Conservation (phyloP, 2,888 invertebrate species). For the Panopea generosa region DNA sequence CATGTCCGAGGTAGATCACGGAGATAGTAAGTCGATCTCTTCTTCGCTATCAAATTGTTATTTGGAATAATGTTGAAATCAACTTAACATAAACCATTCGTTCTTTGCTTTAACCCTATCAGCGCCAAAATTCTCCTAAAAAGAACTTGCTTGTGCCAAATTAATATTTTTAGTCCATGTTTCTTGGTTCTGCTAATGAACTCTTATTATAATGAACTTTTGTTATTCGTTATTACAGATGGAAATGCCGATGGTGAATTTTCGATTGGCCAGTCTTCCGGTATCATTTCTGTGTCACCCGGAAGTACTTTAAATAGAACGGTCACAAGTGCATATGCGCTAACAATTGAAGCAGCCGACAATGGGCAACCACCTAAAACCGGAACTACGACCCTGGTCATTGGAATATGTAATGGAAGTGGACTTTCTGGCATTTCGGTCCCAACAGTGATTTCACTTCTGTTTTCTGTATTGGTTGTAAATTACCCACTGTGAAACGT, state of each 20-base stretch:
- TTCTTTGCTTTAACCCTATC: neutral
- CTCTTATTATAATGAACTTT: no score
- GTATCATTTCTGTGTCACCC: conserved; percentile 31
- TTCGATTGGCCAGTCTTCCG: conserved; percentile 21
- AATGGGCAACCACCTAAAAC: conserved; percentile 41
- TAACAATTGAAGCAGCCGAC: conserved; percentile 43
- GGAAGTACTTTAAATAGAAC: conserved; percentile 33
- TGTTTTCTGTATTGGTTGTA: no score
- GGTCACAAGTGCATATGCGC: conserved; percentile 41
- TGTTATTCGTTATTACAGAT: conserved; percentile 31
- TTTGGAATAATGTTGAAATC: no score
- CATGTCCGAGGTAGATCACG: no score
- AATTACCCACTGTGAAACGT: no score
- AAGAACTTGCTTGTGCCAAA: neutral
- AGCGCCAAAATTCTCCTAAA: neutral
- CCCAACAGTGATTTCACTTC: no score
- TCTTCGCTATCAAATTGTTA: no score
- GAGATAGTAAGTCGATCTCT: no score
- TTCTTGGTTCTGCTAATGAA: no score
- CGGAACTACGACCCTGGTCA: conserved; percentile 36
- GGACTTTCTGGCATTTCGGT: no score
- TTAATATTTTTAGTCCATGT: no score
- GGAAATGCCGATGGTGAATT: conserved; percentile 39
- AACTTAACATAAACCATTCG: no score
- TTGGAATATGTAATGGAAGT: conserved; percentile 25